Evolutionary conservation across 2,797 vertebrate species (phyloP).

Genomic region (Rhabdophis nuchalis): DNA sequence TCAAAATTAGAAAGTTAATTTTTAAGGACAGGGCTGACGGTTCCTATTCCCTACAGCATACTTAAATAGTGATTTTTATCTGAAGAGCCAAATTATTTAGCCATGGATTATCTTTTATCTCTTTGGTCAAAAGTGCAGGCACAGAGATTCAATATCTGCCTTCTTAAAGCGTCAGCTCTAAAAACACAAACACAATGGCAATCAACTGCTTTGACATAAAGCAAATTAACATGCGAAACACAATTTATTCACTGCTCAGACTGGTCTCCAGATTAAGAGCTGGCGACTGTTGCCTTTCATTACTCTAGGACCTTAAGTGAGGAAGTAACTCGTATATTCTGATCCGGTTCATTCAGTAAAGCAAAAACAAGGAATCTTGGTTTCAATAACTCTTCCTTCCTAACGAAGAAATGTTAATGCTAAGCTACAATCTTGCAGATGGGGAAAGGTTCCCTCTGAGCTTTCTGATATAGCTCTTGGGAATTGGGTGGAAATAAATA

Average conservation of each 20-base stretch:
- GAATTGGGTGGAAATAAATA: neutral
- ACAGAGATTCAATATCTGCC: conserved; percentile 51
- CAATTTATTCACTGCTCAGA: conserved; percentile 20
- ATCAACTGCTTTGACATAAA: conserved; percentile 33
- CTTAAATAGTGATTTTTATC: conserved; percentile 52
- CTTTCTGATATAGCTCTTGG: neutral
- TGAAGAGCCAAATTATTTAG: conserved; percentile 49
- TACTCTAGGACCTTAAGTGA: neutral
- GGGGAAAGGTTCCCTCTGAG: neutral
- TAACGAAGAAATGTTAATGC: neutral
- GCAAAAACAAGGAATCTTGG: neutral
- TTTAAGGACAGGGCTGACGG: conserved; percentile 43
- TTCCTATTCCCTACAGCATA: conserved; percentile 13
- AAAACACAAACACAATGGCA: conserved; percentile 41
- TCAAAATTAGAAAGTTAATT: conserved; percentile 50
- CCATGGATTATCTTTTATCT: conserved; percentile 55
- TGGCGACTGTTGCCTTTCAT: neutral
- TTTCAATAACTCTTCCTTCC: neutral
- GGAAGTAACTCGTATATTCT: neutral
- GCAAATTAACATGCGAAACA: conserved; percentile 40
- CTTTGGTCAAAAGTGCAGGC: conserved; percentile 35
- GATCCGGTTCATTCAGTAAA: neutral
- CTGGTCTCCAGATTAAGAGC: neutral
- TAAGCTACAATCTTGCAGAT: neutral
- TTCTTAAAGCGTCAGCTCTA: conserved; percentile 39